phyloP scores from a whole-genome alignment of 1,140 invertebrate genomes.

The Cydia pomonella region DNA sequence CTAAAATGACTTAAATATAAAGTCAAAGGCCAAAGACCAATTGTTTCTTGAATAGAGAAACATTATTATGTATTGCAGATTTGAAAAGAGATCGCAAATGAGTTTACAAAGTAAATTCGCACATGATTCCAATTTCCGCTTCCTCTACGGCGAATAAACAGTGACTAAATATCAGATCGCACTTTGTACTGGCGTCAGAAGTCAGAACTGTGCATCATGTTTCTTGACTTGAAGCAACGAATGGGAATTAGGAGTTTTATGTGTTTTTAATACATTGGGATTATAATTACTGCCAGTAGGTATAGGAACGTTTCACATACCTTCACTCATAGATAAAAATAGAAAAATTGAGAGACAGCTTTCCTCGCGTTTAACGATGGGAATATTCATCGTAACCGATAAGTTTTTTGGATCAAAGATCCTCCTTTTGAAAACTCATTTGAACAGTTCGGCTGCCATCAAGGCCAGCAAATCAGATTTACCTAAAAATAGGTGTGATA shows the following conservation, averaged over 20 bases:
- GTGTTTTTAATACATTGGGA: background rate
- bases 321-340: too few relatives aligned
- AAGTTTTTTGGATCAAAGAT: background rate
- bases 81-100: background rate
- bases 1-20: too few relatives aligned
- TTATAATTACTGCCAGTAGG: too few relatives aligned
- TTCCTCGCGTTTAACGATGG: too few relatives aligned
- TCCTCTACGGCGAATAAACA: background rate
- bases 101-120: background rate
- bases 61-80: background rate
- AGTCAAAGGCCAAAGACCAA: too few relatives aligned
- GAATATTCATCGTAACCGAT: background rate
- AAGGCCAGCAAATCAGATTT: conserved; percentile 20
- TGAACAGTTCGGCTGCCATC: background rate
- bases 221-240: background rate
- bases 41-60: too few relatives aligned
- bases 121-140: conserved; percentile 1
- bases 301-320: too few relatives aligned
- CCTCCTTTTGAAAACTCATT: background rate
- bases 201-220: background rate
- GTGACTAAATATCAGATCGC: background rate
- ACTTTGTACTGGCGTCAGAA: background rate
- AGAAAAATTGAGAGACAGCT: too few relatives aligned
- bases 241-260: background rate
- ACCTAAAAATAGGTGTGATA: conserved; percentile 30